Conservation (phyloP, 1,140 invertebrate species). For the Protaetia brevitarsis region DNA sequence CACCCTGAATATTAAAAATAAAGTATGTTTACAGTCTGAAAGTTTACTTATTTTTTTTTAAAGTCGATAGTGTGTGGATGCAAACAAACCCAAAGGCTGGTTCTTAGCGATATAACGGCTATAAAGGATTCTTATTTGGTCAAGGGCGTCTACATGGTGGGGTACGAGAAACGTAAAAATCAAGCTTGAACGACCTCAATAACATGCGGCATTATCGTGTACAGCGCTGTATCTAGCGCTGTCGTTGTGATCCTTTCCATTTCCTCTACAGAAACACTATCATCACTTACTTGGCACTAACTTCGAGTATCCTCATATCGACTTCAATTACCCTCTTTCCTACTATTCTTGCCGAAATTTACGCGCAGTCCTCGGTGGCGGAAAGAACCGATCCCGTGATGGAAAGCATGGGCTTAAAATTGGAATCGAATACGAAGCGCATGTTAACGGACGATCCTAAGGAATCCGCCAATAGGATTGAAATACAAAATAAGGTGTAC, state of each 20-base stretch:
- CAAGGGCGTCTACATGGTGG: constrained; percentile 96
- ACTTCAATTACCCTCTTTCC: constrained; percentile 85
- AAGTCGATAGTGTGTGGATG: constrained; percentile 85
- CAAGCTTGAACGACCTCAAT: constrained; percentile 95
- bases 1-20: too few species aligned
- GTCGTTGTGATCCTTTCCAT: constrained; percentile 82
- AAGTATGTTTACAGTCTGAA: too few species aligned
- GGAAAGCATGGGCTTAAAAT: constrained; percentile 80
- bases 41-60: too few species aligned
- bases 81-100: constrained; percentile 81
- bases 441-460: constrained; percentile 70
- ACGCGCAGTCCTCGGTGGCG: constrained; percentile 48
- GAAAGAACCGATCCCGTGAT: constrained; percentile 79
- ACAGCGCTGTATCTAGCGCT: constrained; percentile 86
- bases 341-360: constrained; percentile 71
- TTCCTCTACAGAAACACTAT: constrained; percentile 81
- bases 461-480: constrained; percentile 81
- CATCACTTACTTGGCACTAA: constrained; percentile 78
- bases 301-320: constrained; percentile 78
- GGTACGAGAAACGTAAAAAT: constrained; percentile 93
- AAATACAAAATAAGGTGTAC: constrained; percentile 88
- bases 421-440: constrained; percentile 82
- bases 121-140: constrained; percentile 84
- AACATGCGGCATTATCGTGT: constrained; percentile 91
- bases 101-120: constrained; percentile 82